These are phyloP conservation scores for Circaetus cinerascens DNA, from an alignment of 2,113 vertebrate genomes.

Conservation along the genomic window DNA sequence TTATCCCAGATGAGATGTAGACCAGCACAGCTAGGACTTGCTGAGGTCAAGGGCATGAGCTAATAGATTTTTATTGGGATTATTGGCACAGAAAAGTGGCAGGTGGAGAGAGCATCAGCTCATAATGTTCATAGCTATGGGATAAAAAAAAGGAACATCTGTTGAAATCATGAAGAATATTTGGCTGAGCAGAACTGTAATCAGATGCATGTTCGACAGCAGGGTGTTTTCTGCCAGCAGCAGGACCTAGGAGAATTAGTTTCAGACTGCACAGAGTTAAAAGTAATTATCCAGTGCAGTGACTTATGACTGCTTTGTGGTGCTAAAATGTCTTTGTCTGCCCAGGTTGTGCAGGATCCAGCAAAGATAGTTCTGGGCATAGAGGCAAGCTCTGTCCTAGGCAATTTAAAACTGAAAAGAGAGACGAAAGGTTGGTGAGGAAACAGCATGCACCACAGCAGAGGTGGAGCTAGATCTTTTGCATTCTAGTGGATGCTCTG, in stretches of 20 bases:
- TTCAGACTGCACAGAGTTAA: slow-evolving; percentile 39
- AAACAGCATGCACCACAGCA: not conserved
- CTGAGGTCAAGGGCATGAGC: slow-evolving; percentile 31
- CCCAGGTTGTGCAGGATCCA: not conserved
- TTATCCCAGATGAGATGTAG: not conserved
- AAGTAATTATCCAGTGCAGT: not conserved
- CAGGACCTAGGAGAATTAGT: not conserved
- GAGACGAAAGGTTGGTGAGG: not conserved
- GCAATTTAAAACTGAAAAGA: not conserved
- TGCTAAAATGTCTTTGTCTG: not conserved
- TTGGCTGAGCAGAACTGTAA: not conserved
- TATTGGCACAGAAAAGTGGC: slow-evolving; percentile 12
- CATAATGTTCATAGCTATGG: not conserved
- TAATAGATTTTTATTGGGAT: slow-evolving; percentile 14
- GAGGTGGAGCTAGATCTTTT: not conserved
- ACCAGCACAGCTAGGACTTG: not conserved
- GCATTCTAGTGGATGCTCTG: not conserved
- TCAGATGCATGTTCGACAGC: slow-evolving; percentile 18
- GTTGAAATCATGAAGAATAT: not conserved
- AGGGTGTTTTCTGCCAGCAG: slow-evolving; percentile 7
- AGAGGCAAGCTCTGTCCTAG: not conserved
- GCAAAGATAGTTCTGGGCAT: not conserved
- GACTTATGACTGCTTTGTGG: not conserved
- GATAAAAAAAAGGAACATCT: not conserved
- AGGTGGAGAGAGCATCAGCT: slow-evolving; percentile 18